Evolutionary conservation across 2,888 invertebrate species (phyloP).

Genomic region (Scaeva pyrastri): DNA sequence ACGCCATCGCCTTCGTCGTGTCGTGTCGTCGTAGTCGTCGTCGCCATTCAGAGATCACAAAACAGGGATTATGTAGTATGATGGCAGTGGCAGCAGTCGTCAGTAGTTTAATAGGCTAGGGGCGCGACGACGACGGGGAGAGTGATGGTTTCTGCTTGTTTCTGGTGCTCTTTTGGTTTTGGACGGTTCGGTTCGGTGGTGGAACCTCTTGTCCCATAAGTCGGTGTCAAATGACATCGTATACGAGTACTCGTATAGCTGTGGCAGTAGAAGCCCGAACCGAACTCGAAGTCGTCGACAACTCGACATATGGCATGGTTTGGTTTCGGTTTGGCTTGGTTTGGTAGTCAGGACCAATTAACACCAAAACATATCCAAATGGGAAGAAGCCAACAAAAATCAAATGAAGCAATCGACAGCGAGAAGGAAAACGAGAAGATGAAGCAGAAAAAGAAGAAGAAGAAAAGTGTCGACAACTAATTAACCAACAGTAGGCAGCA

Average conservation of each 20-base stretch:
- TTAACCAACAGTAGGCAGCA: constrained; percentile 62
- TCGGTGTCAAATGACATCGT: constrained; percentile 64
- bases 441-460: neutral
- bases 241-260: no score
- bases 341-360: constrained; percentile 73
- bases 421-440: constrained; percentile 9
- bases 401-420: constrained; percentile 66
- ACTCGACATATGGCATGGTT: constrained; percentile 70
- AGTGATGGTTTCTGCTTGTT: constrained; percentile 19
- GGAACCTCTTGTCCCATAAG: constrained; percentile 46
- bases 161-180: constrained; percentile 27
- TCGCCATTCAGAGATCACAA: constrained; percentile 45
- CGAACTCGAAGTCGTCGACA: no score
- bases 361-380: constrained; percentile 67
- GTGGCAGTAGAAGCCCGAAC: constrained; percentile 67
- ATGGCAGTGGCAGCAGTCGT: neutral
- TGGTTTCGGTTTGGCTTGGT: constrained; percentile 31
- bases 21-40: no score
- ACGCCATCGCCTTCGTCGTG: no score
- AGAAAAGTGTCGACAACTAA: constrained; percentile 59
- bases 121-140: neutral
- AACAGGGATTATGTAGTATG: constrained; percentile 35
- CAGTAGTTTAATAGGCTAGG: neutral
- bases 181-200: neutral
- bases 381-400: constrained; percentile 69